These are phyloP conservation scores for Euthynnus affinis DNA, from an alignment of 2,797 vertebrate genomes.

Conservation along the genomic window DNA sequence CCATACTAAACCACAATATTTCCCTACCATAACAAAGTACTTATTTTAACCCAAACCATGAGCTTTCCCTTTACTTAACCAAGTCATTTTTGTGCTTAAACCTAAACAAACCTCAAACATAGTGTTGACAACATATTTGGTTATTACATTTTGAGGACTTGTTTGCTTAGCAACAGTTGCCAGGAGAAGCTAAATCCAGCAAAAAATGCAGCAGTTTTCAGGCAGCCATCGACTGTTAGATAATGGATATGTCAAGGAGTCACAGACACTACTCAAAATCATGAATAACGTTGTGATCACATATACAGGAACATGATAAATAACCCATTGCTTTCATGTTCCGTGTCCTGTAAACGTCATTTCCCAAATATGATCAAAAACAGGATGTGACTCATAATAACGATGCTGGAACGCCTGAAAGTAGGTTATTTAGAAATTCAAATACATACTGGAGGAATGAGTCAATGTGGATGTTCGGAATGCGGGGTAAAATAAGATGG, in stretches of 20 bases:
- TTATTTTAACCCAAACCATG: too few species aligned
- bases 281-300: neutral
- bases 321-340: neutral
- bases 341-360: neutral
- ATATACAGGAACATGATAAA: neutral
- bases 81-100: too few species aligned
- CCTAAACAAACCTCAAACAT: too few species aligned
- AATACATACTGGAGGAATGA: neutral
- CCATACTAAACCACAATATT: too few species aligned
- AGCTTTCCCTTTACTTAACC: too few species aligned
- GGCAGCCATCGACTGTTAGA: neutral
- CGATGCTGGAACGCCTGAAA: slow-evolving; percentile 3
- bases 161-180: too few species aligned
- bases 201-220: neutral
- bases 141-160: too few species aligned
- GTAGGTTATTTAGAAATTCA: slow-evolving; percentile 13
- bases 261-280: neutral
- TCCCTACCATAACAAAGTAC: too few species aligned
- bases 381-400: slow-evolving; percentile 23
- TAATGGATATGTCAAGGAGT: slow-evolving; percentile 1
- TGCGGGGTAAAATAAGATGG: slow-evolving; percentile 19
- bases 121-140: too few species aligned
- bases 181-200: neutral
- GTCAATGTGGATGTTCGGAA: slow-evolving; percentile 1
- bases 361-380: slow-evolving; percentile 12